Evolutionary conservation across 2,797 vertebrate genomes (phyloP).

Genomic region (Danionella dracula): DNA sequence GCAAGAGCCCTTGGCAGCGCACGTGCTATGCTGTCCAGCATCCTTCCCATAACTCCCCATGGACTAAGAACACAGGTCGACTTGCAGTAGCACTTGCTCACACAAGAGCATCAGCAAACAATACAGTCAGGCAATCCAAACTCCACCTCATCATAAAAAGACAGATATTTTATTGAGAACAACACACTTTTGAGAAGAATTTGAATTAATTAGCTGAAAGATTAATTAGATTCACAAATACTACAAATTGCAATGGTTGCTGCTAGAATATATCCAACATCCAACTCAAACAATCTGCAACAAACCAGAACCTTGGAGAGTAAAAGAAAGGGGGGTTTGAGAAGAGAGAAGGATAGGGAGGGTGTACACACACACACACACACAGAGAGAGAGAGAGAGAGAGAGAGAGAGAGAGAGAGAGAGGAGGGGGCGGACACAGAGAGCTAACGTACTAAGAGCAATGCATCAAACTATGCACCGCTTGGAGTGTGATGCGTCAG

Average conservation of each 20-base stretch:
- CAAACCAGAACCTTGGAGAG: slow-evolving; percentile 31
- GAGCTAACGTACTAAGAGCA: slow-evolving; percentile 74
- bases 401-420: not conserved
- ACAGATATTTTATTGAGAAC: no score
- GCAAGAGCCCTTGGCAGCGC: slow-evolving; percentile 22
- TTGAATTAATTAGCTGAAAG: no score
- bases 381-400: not conserved
- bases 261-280: no score
- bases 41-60: not conserved
- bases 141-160: not conserved
- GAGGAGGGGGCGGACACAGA: slow-evolving; percentile 27
- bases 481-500: slow-evolving; percentile 82
- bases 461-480: slow-evolving; percentile 82
- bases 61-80: slow-evolving; percentile 26
- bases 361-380: no score
- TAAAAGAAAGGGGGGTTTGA: no score
- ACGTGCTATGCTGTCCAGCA: slow-evolving; percentile 14
- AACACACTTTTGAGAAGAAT: slow-evolving; percentile 15
- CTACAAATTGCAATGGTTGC: no score
- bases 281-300: slow-evolving; percentile 50
- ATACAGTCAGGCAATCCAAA: not conserved
- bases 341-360: not conserved
- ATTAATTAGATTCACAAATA: no score
- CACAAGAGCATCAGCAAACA: not conserved
- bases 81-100: slow-evolving; percentile 8